Evolutionary conservation across 37 sponge, comb jelly and placozoan species (phyloP).

Genomic region (Diacarnus erythraeanus): DNA sequence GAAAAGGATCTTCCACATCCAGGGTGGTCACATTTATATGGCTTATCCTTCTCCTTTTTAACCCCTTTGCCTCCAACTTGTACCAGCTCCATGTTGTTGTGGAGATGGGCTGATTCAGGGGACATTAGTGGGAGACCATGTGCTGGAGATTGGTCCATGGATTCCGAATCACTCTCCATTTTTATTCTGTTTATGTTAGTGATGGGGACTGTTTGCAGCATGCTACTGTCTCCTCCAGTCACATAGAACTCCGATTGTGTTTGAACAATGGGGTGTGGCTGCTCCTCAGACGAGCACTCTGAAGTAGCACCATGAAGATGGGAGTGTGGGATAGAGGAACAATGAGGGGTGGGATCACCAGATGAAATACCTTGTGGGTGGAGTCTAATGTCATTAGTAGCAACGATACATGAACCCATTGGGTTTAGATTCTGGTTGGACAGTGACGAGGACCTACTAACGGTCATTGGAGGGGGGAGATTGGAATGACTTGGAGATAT

Average conservation of each 20-base stretch:
- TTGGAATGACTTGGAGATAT: neutral
- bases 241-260: neutral
- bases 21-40: constrained; percentile 79
- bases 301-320: constrained; percentile 10
- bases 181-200: constrained; percentile 14
- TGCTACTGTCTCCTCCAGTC: neutral
- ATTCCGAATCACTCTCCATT: constrained; percentile 9
- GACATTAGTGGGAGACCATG: neutral
- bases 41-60: constrained; percentile 58
- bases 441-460: neutral
- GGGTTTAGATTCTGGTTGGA: constrained; percentile 3
- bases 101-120: neutral
- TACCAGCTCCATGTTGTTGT: neutral
- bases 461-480: neutral
- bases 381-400: neutral
- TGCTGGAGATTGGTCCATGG: neutral
- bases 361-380: constrained; percentile 1
- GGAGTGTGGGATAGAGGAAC: neutral
- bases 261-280: neutral
- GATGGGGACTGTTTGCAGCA: neutral
- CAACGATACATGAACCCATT: neutral
- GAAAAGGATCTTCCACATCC: constrained; percentile 79
- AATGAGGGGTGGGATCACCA: neutral
- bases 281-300: neutral
- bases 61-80: neutral